Conservation (phyloP, 2,797 vertebrate genomes). For the Salmo trutta region DNA sequence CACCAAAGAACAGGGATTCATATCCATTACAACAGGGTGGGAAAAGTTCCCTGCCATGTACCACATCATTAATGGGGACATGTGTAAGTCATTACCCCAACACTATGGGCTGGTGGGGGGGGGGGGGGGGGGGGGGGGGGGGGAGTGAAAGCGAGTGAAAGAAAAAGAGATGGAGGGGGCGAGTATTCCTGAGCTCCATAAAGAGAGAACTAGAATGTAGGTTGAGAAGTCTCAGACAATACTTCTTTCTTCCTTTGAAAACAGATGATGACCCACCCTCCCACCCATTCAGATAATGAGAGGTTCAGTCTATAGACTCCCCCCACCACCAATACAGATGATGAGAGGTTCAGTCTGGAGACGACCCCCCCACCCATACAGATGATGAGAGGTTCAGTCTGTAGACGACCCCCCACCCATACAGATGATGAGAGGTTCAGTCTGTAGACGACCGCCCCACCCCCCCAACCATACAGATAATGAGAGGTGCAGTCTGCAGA, state of each 20-base stretch:
- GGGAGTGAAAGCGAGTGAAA: background rate
- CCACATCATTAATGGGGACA: slow-evolving; percentile 76
- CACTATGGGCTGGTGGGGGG: slow-evolving; percentile 52
- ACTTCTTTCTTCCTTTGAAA: background rate
- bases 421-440: too few relatives aligned
- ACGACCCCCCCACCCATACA: too few relatives aligned
- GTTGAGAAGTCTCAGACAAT: slow-evolving; percentile 18
- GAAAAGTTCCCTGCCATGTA: slow-evolving; percentile 69
- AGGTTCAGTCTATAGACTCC: background rate
- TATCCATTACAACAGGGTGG: slow-evolving; percentile 76
- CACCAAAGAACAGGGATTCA: slow-evolving; percentile 70
- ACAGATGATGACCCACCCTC: background rate
- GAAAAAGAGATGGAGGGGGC: too few relatives aligned
- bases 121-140: slow-evolving; percentile 22
- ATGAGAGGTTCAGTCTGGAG: too few relatives aligned
- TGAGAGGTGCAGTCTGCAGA: too few relatives aligned
- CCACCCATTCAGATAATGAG: background rate
- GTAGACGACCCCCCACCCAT: too few relatives aligned
- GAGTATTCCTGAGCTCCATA: too few relatives aligned
- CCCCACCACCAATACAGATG: too few relatives aligned
- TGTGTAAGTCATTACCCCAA: slow-evolving; percentile 79
- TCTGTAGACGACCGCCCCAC: too few relatives aligned
- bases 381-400: too few relatives aligned
- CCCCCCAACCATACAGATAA: too few relatives aligned
- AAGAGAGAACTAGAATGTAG: too few relatives aligned